Conservation (phyloP, 92 coral and sea anemone species). For the Actinostola sp. region DNA sequence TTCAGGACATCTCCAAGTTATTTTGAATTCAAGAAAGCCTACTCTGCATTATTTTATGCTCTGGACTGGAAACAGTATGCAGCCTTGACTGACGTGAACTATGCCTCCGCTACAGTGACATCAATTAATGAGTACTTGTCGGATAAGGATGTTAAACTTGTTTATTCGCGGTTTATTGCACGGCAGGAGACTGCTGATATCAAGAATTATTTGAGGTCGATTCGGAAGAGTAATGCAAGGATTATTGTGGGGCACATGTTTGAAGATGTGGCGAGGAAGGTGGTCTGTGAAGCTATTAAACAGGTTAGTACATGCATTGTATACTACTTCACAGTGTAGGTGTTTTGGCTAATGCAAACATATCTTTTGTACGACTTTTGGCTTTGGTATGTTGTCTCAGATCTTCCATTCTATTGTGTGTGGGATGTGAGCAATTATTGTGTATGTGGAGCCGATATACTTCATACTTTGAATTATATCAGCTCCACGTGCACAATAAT, state of each 20-base stretch:
- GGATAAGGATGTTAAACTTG: conserved; percentile 56
- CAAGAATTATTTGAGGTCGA: conserved; percentile 66
- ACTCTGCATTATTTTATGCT: conserved; percentile 61
- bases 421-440: too few species aligned
- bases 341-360: too few species aligned
- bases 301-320: conserved; percentile 69
- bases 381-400: too few species aligned
- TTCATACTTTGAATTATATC: too few species aligned
- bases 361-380: too few species aligned
- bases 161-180: conserved; percentile 71
- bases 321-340: background rate
- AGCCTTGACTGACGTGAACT: conserved; percentile 78
- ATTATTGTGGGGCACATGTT: conserved; percentile 74
- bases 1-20: conserved; percentile 87
- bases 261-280: conserved; percentile 75
- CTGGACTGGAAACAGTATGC: conserved; percentile 84
- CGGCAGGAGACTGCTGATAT: conserved; percentile 70
- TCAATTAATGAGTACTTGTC: conserved; percentile 70
- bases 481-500: too few species aligned
- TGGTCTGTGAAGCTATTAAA: conserved; percentile 75
- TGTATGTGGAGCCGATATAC: too few species aligned
- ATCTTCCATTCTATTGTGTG: too few species aligned
- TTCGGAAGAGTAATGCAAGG: conserved; percentile 62
- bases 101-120: conserved; percentile 72
- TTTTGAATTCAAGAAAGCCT: conserved; percentile 78